A percentile compares a stretch with the other conserved stretches of the same genome.
Evolutionary conservation across 2,113 vertebrate genomes (phyloP).

Genomic region (Cavia porcellus): DNA sequence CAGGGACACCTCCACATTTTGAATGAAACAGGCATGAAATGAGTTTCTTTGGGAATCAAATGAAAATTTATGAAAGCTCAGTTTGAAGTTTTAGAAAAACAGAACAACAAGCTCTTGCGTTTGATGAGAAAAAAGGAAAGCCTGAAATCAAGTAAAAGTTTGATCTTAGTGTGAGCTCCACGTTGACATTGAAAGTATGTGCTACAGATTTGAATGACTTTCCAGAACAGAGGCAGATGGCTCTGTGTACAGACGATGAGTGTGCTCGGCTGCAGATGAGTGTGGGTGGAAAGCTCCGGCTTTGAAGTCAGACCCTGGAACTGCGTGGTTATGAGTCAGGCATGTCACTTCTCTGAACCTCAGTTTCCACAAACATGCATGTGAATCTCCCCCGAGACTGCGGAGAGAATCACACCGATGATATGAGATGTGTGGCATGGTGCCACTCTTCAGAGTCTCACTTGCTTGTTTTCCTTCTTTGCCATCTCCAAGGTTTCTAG

Average conservation of each 20-base stretch:
- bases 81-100: slow-evolving; percentile 32
- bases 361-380: background rate
- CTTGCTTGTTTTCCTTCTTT: background rate
- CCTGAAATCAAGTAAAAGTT: slow-evolving; percentile 37
- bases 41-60: slow-evolving; percentile 65
- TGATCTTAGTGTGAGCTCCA: background rate
- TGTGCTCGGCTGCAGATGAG: background rate
- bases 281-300: background rate
- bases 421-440: background rate
- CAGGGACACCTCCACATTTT: slow-evolving; percentile 48
- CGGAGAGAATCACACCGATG: background rate
- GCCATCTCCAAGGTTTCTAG: background rate
- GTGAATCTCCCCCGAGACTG: background rate
- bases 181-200: background rate
- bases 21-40: slow-evolving; percentile 52
- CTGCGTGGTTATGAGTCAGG: background rate
- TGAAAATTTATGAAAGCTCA: slow-evolving; percentile 56
- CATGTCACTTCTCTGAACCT: background rate
- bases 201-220: slow-evolving; percentile 2
- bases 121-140: slow-evolving; percentile 47
- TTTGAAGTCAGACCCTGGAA: background rate
- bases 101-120: slow-evolving; percentile 56
- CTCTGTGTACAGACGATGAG: background rate
- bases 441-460: background rate
- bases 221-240: background rate